Evolutionary conservation across 1,140 invertebrate genomes (phyloP).

Genomic region (Diorhabda carinulata): DNA sequence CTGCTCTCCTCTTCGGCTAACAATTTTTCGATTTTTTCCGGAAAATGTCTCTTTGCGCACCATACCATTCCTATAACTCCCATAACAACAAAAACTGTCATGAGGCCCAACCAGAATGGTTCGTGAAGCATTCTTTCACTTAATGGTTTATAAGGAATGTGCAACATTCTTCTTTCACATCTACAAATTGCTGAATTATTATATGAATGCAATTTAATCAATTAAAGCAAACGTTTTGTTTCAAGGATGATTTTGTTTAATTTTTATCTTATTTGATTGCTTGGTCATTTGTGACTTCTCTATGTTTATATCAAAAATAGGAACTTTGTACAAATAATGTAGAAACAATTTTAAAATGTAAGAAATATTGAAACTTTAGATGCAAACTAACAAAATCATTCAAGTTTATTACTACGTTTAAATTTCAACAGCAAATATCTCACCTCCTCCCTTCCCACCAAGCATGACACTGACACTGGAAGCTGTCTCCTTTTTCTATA

Average conservation of each 20-base stretch:
- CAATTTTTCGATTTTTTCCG: slow-evolving; percentile 76
- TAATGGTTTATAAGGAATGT: slow-evolving; percentile 66
- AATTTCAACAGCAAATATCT: neutral
- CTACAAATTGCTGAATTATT: slow-evolving; percentile 22
- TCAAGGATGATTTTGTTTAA: no score
- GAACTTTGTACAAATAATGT: no score
- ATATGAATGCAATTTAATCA: no score
- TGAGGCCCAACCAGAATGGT: slow-evolving; percentile 77
- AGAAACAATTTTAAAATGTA: no score
- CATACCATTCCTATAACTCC: slow-evolving; percentile 69
- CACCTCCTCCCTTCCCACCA: slow-evolving; percentile 50
- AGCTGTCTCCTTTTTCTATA: slow-evolving; percentile 57
- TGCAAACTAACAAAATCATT: no score
- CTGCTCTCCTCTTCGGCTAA: slow-evolving; percentile 73
- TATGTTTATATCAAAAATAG: no score
- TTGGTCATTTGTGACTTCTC: no score
- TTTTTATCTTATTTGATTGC: no score
- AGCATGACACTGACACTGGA: slow-evolving; percentile 65
- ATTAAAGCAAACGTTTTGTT: no score
- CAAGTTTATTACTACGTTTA: neutral
- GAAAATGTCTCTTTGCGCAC: slow-evolving; percentile 77
- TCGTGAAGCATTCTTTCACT: slow-evolving; percentile 74
- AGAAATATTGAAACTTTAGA: no score
- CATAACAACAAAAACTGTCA: slow-evolving; percentile 72
- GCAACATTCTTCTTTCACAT: slow-evolving; percentile 59